Evolutionary conservation across 1,140 invertebrate species (phyloP), one percentile per base, ranked within the genome.

Genomic region (Eubasilissa regina): DNA sequence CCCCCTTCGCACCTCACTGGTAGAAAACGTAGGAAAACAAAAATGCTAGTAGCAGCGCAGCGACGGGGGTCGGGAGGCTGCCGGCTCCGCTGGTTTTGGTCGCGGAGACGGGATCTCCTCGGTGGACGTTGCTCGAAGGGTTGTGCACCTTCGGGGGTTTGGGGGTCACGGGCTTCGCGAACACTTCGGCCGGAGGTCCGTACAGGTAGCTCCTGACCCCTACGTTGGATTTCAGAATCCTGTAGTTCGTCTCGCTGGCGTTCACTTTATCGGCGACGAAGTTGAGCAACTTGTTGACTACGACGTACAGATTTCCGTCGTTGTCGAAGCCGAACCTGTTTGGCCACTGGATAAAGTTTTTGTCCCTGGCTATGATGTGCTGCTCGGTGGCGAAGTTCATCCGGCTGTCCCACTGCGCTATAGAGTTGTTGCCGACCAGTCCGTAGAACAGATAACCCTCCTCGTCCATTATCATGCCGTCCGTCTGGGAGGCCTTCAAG

Each of bases 391-490:
- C 19, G 90, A 92, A 89, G 82, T 87, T 84, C 15, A 83, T 80
- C 17, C 84, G 85, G 35, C 85, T 85, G 83, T 94, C 92, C 93
- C 93, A 94, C 85, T 90, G 90, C 1, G 90, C 90, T 25, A 94
- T 90, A 1, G 92, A 91, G 76, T 93, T 91, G 79, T 91, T 91
- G 13, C 91, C 91, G 11, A 94, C 83, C 4, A 94, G 86, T 6
- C 93, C 93, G 82, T 90, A 94, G 84, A 92, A 94, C 6, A 95
- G 87, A 21, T 91, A 85, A 4, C 93, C 92, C 8, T 85, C 87
- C 3, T 92, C 89, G 75, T 94, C 93, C 91, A 94, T 93, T 51
- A 90, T 90, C 92, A 94, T 93, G 10, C 93, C 93, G 77, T 93
- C 92, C 0, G 91, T 91, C 84, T 93, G 92, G 1, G 93, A 92